These are phyloP conservation scores for Eurytoma adleriae DNA, from an alignment of 2,888 invertebrate genomes.

Conservation along the genomic window DNA sequence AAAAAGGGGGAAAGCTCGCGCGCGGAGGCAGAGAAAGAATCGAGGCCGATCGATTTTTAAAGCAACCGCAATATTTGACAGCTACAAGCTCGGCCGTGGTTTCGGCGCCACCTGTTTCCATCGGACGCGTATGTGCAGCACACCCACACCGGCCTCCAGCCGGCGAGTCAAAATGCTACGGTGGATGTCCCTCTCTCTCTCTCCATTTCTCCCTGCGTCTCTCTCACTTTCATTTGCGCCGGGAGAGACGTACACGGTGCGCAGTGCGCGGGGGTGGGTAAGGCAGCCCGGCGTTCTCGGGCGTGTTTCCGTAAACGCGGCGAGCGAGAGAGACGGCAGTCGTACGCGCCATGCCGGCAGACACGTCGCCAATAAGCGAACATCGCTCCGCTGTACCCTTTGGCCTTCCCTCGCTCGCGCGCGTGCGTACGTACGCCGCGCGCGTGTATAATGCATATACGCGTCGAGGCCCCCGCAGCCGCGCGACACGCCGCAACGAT, in stretches of 20 bases:
- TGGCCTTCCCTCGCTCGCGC: neutral
- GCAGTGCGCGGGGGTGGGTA: neutral
- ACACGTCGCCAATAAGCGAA: constrained; percentile 76
- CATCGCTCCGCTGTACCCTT: constrained; percentile 66
- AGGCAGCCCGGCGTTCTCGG: constrained; percentile 44
- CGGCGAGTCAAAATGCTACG: constrained; percentile 16
- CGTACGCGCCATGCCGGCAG: constrained; percentile 71
- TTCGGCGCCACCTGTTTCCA: constrained; percentile 74
- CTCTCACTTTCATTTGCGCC: constrained; percentile 60
- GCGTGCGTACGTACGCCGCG: neutral
- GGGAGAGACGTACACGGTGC: constrained; percentile 51
- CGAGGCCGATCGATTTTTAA: constrained; percentile 73
- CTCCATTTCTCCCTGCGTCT: neutral
- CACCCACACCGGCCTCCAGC: neutral
- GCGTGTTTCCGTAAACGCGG: constrained; percentile 9
- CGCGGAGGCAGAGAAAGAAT: constrained; percentile 59
- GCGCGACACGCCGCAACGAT: constrained; percentile 40
- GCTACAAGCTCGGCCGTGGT: constrained; percentile 70
- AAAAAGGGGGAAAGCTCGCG: neutral
- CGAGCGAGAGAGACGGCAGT: neutral
- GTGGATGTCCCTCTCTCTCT: neutral
- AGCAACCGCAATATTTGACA: constrained; percentile 75
- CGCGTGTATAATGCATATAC: neutral
- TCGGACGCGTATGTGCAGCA: constrained; percentile 30
- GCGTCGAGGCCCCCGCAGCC: neutral